A percentile compares a stretch with the other conserved stretches of the same genome.
Conservation (phyloP, 2,888 invertebrate genomes). For the Torymus texanus region DNA sequence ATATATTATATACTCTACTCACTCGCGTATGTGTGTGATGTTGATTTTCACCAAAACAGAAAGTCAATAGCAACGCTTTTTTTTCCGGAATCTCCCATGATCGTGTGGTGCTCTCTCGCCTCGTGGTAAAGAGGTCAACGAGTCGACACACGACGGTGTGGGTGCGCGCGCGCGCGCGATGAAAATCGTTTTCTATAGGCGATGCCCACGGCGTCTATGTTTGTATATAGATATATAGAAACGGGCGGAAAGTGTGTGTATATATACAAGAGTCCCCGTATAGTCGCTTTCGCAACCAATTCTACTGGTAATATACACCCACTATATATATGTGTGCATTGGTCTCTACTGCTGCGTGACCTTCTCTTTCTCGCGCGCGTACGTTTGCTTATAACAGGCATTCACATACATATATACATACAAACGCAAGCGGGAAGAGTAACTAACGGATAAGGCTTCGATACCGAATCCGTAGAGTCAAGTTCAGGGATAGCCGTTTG, state of each 20-base stretch:
- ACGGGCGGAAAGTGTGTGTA: slow-evolving; percentile 3
- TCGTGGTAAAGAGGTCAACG: slow-evolving; percentile 23
- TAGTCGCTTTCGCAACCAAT: slow-evolving; percentile 46
- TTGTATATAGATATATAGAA: too few relatives aligned
- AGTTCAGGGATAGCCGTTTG: slow-evolving; percentile 59
- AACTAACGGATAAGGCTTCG: slow-evolving; percentile 52
- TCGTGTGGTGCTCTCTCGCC: neutral
- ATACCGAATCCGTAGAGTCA: slow-evolving; percentile 56
- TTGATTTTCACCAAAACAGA: slow-evolving; percentile 24
- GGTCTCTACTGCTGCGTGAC: slow-evolving; percentile 26
- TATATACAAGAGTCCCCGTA: too few relatives aligned
- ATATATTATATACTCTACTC: too few relatives aligned
- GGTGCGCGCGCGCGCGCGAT: slow-evolving; percentile 20
- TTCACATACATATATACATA: neutral
- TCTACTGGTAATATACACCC: slow-evolving; percentile 51
- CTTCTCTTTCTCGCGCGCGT: slow-evolving; percentile 12
- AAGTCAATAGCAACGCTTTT: slow-evolving; percentile 8
- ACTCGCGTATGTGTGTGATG: neutral
- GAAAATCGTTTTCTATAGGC: slow-evolving; percentile 25
- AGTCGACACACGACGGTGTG: too few relatives aligned
- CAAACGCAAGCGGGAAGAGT: slow-evolving; percentile 1
- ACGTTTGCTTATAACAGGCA: neutral
- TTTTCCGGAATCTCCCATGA: neutral
- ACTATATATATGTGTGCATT: slow-evolving; percentile 3
- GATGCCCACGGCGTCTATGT: too few relatives aligned